Conservation (phyloP, 2,888 invertebrate genomes). For the Spisula subtruncata region DNA sequence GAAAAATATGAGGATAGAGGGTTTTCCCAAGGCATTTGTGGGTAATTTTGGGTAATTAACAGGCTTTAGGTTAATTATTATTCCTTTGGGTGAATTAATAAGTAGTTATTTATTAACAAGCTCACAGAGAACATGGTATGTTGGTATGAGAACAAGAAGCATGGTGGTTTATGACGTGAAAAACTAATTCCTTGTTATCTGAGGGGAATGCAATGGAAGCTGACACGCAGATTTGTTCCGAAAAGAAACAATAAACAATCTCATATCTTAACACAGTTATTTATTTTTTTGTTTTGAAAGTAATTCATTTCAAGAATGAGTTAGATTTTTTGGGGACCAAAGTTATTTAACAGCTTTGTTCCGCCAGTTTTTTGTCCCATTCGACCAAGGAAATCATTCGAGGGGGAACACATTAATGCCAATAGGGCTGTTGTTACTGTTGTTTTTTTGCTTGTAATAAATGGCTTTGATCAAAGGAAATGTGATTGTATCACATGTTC, state of each 20-base stretch:
- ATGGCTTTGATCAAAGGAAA: conserved; percentile 22
- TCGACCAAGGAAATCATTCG: conserved; percentile 16
- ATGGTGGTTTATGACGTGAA: not conserved
- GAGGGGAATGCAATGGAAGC: conserved; percentile 4
- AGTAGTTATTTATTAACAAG: conserved; percentile 44
- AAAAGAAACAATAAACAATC: not conserved
- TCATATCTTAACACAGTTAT: conserved; percentile 8
- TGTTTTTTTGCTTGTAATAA: conserved; percentile 20
- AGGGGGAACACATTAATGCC: conserved; percentile 19
- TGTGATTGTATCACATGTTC: not conserved
- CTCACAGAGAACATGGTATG: conserved; percentile 29
- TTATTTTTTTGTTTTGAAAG: conserved; percentile 4
- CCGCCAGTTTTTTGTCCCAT: conserved; percentile 5
- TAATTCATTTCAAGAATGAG: conserved; percentile 21
- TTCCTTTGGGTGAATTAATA: conserved; percentile 48
- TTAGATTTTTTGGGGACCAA: conserved; percentile 4
- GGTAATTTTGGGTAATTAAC: conserved; percentile 47
- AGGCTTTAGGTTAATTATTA: conserved; percentile 47
- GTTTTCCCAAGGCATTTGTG: conserved; percentile 32
- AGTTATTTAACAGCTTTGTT: conserved; percentile 21
- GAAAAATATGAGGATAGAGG: conserved; percentile 46
- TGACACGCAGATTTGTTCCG: not conserved
- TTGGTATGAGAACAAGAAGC: conserved; percentile 29
- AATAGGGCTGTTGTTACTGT: conserved; percentile 8
- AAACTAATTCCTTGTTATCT: conserved; percentile 30